Evolutionary conservation across 2,113 vertebrate genomes (phyloP).

Genomic region (Ictalurus punctatus): DNA sequence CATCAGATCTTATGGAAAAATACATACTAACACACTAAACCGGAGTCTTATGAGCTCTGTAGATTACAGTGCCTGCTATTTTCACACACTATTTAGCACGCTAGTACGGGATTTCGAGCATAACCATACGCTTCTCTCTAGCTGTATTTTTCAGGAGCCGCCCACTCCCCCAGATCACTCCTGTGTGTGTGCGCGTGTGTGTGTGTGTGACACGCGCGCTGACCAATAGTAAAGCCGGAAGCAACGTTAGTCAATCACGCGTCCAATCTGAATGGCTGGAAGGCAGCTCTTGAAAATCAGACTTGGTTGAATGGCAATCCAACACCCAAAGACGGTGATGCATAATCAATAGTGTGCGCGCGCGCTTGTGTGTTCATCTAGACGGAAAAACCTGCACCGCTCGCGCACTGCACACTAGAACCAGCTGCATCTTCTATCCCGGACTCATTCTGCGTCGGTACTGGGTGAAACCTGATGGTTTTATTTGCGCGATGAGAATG

Average conservation of each 20-base stretch:
- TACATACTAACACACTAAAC: neutral
- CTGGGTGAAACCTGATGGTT: neutral
- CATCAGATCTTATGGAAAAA: neutral
- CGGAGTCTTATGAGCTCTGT: neutral
- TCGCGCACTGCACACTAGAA: neutral
- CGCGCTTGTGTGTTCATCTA: neutral
- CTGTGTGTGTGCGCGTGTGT: neutral
- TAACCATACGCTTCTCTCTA: neutral
- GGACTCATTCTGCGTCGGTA: slow-evolving; percentile 5
- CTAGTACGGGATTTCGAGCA: neutral
- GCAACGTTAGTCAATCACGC: slow-evolving; percentile 61
- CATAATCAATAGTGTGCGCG: slow-evolving; percentile 40
- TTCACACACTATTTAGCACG: neutral
- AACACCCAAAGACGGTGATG: slow-evolving; percentile 58
- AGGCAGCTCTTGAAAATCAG: slow-evolving; percentile 73
- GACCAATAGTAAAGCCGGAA: slow-evolving; percentile 71
- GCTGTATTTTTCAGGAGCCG: slow-evolving; percentile 50
- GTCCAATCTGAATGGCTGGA: slow-evolving; percentile 70
- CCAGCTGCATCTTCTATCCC: neutral
- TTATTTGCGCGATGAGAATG: slow-evolving; percentile 28
- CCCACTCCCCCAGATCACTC: slow-evolving; percentile 56
- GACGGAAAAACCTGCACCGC: slow-evolving; percentile 8
- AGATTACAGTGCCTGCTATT: neutral
- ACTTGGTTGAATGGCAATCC: slow-evolving; percentile 76
- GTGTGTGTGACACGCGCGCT: slow-evolving; percentile 42